Evolutionary conservation across 2,888 invertebrate genomes (phyloP), one percentile per base, ranked within the genome.

Genomic region (Ectropis crepuscularia): DNA sequence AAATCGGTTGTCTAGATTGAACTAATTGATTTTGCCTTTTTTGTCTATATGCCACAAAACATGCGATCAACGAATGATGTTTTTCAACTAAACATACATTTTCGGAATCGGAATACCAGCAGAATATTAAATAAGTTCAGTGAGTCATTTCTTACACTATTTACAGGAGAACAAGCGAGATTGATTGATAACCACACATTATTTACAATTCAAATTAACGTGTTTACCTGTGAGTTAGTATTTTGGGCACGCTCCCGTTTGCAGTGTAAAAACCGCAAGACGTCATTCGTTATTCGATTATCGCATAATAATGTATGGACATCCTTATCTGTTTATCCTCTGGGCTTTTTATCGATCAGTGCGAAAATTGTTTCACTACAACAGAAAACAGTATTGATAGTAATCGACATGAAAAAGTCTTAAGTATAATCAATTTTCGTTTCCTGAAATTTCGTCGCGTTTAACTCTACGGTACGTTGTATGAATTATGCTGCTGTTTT

Each of bases 241-340:
- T 50, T 64, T 61, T 57, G n/a, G 58, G 53, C 73, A 70, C 71
- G 70, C 55, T 54, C 41, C 45, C 47, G 37, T 64, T n/a, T 53
- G 53, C 53, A 37, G 53, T 53, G 65, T 63, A 48, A 59, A 68
- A 72, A 69, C 71, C 63, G 49, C 69, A 67, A 53, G 48, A 68
- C 70, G 74, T 71, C 71, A 71, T 55, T 28, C 42, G 53, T 28
- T 54, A 46, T 57, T 51, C 41, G 46, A 45, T 53, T 28, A 28
- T 53, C 11, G 54, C 49, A 55, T 67, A 55, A n/a, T n/a, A n/a
- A n/a, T n/a, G n/a, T n/a, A n/a, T n/a, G n/a, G 37, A 46, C 55
- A 48, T 55, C 55, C 55, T 54, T 64, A 65, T 53, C 58, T 54
- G 41, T 38, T 59, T 36, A 54, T 49, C 11, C 43, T 60, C 62